Percentiles rank a stretch among this genome's conserved stretches.
Evolutionary conservation across 2,797 vertebrate species (phyloP).

Genomic region (Nyctalus aviator): DNA sequence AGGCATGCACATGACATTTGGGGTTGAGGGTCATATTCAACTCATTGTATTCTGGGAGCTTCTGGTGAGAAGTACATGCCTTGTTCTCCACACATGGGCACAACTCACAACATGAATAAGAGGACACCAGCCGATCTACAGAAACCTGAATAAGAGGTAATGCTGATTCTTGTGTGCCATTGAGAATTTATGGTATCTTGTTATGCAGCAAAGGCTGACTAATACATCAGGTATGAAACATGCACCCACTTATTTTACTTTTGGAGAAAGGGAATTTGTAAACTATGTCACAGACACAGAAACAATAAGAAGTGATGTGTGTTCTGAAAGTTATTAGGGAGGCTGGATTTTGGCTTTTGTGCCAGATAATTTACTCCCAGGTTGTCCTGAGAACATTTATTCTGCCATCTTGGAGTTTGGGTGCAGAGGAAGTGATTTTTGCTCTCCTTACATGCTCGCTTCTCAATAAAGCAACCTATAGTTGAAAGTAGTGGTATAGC

Average conservation of each 20-base stretch:
- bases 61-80: not conserved
- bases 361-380: constrained; percentile 37
- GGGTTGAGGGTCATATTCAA: not conserved
- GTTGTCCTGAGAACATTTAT: constrained; percentile 38
- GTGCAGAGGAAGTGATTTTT: constrained; percentile 65
- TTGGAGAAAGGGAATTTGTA: constrained; percentile 67
- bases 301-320: constrained; percentile 73
- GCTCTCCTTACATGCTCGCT: constrained; percentile 15
- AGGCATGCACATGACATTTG: not conserved
- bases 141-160: constrained; percentile 50
- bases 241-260: constrained; percentile 61
- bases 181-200: not conserved
- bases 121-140: not conserved
- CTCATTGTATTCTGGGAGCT: not conserved
- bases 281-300: constrained; percentile 71
- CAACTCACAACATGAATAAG: not conserved
- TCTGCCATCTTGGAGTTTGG: constrained; percentile 51
- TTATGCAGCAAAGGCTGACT: constrained; percentile 57
- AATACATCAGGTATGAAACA: constrained; percentile 50
- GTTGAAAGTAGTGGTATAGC: constrained; percentile 46
- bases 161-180: not conserved
- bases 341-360: constrained; percentile 49
- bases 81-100: not conserved
- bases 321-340: constrained; percentile 74
- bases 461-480: constrained; percentile 59